These are phyloP conservation scores for Petrophora chlorosata DNA, from an alignment of 2,888 invertebrate genomes.

Conservation along the genomic window DNA sequence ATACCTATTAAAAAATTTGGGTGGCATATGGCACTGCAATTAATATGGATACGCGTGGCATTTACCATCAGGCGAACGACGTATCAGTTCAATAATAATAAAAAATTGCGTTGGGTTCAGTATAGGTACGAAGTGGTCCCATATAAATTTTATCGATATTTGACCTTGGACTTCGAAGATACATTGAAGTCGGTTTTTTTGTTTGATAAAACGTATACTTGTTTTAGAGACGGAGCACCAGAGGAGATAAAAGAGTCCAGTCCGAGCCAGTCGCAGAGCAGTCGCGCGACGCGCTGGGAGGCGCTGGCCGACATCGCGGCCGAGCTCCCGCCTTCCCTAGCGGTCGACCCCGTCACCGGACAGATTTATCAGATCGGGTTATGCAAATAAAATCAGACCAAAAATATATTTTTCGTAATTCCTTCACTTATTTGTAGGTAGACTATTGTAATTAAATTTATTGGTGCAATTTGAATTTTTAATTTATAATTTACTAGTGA, in stretches of 20 bases:
- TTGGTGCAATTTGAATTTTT: conserved; percentile 1
- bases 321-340: conserved; percentile 77
- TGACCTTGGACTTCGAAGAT: too few relatives aligned
- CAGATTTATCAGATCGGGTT: conserved; percentile 66
- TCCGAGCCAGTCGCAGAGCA: conserved; percentile 69
- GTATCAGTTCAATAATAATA: too few relatives aligned
- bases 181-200: too few relatives aligned
- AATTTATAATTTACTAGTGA: not conserved
- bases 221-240: conserved; percentile 25
- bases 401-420: conserved; percentile 16
- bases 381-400: conserved; percentile 56
- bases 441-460: conserved; percentile 10
- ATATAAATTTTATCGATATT: too few relatives aligned
- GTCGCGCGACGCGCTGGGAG: conserved; percentile 85
- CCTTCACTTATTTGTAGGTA: conserved; percentile 9
- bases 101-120: too few relatives aligned
- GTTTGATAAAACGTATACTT: too few relatives aligned
- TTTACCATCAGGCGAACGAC: too few relatives aligned
- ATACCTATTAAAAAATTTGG: too few relatives aligned
- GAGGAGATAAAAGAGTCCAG: conserved; percentile 51
- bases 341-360: conserved; percentile 76
- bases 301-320: conserved; percentile 85
- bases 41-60: too few relatives aligned
- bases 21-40: too few relatives aligned
- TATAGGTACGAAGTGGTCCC: too few relatives aligned